Percentiles rank a stretch among this genome's conserved stretches.
Evolutionary conservation across 1,140 invertebrate genomes (phyloP).

Genomic region (Drosophila bipectinata): DNA sequence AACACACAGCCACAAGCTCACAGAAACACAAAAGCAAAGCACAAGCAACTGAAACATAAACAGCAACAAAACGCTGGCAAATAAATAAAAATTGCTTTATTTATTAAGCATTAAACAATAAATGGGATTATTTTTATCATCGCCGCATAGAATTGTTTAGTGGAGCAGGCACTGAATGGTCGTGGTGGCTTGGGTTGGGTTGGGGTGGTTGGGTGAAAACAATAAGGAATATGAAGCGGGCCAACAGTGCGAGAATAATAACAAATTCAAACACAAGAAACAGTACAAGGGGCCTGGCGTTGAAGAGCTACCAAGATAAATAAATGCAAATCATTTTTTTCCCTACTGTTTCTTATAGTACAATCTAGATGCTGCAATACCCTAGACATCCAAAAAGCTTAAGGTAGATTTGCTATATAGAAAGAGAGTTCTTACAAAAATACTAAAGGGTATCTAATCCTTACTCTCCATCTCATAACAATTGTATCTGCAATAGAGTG

Average conservation of each 20-base stretch:
- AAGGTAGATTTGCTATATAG: background rate
- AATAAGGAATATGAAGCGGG: constrained; percentile 19
- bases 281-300: constrained; percentile 1
- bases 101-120: constrained; percentile 83
- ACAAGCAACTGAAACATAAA: constrained; percentile 27
- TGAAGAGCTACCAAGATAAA: constrained; percentile 56
- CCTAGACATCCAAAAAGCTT: background rate
- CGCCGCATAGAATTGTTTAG: constrained; percentile 50
- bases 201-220: constrained; percentile 12
- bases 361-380: constrained; percentile 1
- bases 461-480: background rate
- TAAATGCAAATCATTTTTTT: constrained; percentile 78
- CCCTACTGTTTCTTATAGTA: constrained; percentile 27
- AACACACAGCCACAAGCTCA: constrained; percentile 16
- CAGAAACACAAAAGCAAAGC: constrained; percentile 1
- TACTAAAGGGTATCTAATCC: background rate
- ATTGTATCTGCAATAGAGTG: constrained; percentile 31
- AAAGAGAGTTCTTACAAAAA: too few species aligned
- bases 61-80: constrained; percentile 58
- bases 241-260: constrained; percentile 34
- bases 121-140: constrained; percentile 81
- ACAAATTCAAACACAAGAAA: constrained; percentile 34
- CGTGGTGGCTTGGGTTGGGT: background rate
- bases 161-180: constrained; percentile 5
- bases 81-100: constrained; percentile 83